phyloP scores from a whole-genome alignment of 1,140 invertebrate genomes.

The Calycopis cecrops region DNA sequence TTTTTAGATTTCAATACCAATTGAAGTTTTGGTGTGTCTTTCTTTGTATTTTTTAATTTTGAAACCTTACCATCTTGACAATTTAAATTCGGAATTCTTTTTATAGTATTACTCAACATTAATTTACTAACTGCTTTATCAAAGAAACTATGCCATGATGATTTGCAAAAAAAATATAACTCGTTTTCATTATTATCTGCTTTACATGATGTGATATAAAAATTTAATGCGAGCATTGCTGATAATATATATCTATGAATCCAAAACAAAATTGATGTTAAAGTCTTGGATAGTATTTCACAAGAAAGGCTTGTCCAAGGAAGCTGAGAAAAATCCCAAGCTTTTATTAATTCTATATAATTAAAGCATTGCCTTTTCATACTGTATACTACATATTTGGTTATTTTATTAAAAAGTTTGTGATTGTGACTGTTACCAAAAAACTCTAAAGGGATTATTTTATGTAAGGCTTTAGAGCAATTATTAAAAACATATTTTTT shows the following conservation, averaged over 20 bases:
- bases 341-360: conserved; percentile 34
- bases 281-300: conserved; percentile 28
- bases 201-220: conserved; percentile 68
- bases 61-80: conserved; percentile 32
- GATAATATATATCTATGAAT: conserved; percentile 54
- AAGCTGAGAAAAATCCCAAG: conserved; percentile 48
- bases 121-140: conserved; percentile 53
- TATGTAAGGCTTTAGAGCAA: conserved; percentile 34
- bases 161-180: conserved; percentile 65
- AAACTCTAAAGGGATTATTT: conserved; percentile 50
- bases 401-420: conserved; percentile 53
- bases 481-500: conserved; percentile 40
- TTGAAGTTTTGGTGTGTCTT: conserved; percentile 59
- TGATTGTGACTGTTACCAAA: conserved; percentile 51
- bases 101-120: conserved; percentile 39
- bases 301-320: conserved; percentile 37
- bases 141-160: conserved; percentile 66
- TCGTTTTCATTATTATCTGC: conserved; percentile 62
- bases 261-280: conserved; percentile 47
- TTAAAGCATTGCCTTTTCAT: conserved; percentile 59
- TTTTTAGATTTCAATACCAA: conserved; percentile 60
- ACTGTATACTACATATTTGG: conserved; percentile 46
- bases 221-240: conserved; percentile 58
- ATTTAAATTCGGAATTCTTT: conserved; percentile 42
- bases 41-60: conserved; percentile 41